A percentile compares a stretch with the other conserved stretches of the same genome.
These are phyloP conservation scores for Sclerurus mexicanus DNA, from an alignment of 2,113 vertebrate species.

Conservation along the genomic window DNA sequence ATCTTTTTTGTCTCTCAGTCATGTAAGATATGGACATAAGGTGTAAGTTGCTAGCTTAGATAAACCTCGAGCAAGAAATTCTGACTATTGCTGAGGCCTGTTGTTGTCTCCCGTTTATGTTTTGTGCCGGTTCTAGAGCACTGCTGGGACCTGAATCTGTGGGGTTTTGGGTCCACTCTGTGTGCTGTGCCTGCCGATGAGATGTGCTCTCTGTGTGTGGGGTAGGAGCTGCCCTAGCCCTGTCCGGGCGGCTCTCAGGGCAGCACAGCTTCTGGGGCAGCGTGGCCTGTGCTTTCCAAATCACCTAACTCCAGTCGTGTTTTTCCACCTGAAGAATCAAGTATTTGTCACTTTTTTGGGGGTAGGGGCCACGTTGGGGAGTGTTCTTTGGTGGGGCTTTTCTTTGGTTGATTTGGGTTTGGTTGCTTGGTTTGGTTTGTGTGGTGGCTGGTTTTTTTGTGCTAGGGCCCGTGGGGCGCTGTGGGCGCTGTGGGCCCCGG, in stretches of 20 bases:
- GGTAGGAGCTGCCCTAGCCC: background rate
- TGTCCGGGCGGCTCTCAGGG: accelerated
- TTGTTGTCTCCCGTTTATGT: background rate
- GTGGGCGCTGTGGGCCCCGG: background rate
- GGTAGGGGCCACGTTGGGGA: background rate
- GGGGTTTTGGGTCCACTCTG: background rate
- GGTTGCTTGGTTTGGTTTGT: background rate
- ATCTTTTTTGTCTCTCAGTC: background rate
- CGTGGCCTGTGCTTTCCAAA: background rate
- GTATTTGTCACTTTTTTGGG: background rate
- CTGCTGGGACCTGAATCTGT: no score
- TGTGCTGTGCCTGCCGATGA: background rate
- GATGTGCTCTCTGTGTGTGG: accelerated
- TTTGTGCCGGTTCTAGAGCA: background rate
- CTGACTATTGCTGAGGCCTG: background rate
- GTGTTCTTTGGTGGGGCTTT: background rate
- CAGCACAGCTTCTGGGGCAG: background rate
- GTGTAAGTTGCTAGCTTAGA: background rate
- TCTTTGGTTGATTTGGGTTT: no score
- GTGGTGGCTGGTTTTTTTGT: no score
- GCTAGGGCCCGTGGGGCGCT: no score
- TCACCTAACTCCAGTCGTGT: background rate
- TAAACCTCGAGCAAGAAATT: background rate
- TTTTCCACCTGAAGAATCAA: background rate
- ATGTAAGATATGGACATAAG: background rate